Evolutionary conservation across 2,888 invertebrate genomes (phyloP).

Genomic region (Serrognathus titanus): DNA sequence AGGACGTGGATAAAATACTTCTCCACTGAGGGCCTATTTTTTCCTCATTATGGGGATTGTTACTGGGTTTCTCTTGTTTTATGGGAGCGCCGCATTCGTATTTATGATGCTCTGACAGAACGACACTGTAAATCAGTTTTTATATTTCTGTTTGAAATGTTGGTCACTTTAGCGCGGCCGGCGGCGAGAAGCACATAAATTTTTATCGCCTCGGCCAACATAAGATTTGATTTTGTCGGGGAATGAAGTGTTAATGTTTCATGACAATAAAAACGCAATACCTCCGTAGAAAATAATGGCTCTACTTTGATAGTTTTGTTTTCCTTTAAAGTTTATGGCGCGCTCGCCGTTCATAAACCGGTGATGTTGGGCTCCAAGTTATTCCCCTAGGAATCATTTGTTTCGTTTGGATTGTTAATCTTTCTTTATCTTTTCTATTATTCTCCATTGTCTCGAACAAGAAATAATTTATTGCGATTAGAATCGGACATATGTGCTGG

Average conservation of each 20-base stretch:
- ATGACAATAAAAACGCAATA: background rate
- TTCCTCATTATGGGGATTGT: too few species aligned
- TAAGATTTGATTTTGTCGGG: background rate
- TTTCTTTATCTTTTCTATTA: too few species aligned
- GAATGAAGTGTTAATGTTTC: background rate
- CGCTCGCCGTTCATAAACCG: background rate
- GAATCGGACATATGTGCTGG: too few species aligned
- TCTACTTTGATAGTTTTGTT: background rate
- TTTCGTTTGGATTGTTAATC: background rate
- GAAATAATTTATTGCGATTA: too few species aligned
- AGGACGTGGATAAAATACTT: too few species aligned
- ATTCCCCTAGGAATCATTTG: background rate
- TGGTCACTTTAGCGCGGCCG: background rate
- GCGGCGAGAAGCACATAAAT: background rate
- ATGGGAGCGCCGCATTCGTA: background rate
- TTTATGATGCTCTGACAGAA: background rate
- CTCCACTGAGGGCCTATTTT: too few species aligned
- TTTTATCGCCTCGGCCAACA: background rate
- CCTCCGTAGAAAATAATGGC: background rate
- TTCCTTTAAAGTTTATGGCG: background rate
- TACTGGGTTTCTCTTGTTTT: too few species aligned
- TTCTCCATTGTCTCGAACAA: too few species aligned
- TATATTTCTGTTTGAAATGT: background rate
- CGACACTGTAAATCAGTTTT: constrained; percentile 1
- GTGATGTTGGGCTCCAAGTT: background rate